Base-by-base conservation (phyloP, 2,113 vertebrate species). In the Prochilodus magdalenae region DNA sequence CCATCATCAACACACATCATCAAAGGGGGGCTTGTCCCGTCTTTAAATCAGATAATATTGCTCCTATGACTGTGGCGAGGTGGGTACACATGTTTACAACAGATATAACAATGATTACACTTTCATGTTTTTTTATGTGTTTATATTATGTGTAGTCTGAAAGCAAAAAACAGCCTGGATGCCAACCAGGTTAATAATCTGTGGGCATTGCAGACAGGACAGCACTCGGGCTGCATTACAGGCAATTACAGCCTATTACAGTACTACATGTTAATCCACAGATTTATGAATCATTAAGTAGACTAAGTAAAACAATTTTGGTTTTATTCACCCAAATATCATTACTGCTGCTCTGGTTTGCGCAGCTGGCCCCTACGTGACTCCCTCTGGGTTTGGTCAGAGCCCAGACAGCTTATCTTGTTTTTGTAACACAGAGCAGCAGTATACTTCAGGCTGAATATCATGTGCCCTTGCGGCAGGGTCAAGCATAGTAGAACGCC, bases 401-500 rank as follows among this genome's bases (percentile, higher is more conserved):
- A 75, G 57, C 29, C 62, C n/a, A n/a, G n/a, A 63, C 16, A 44
- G 15, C 16, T 24, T 26, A 57, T 18, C 1, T 80, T 26, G 26
- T 65, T 65, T 27, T 65, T 73, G 79, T 44, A 77, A 73, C 47
- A 22, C 63, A n/a, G 47, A 24, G 27, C 53, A 0, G 36, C 22
- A 18, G 75, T 14, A 22, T 78, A 73, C 72, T 66, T 78, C 71
- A 29, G 59, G 75, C 33, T 1, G 6, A 11, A 22, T 60, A 33
- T 55, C 66, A 81, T 67, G 85, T 33, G 53, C 4, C 33, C 62
- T 40, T 67, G 71, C 71, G 44, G 53, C 77, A 51, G 12, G 76
- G 72, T 63, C 49, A 75, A 47, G 49, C 53, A 79, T 67, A 14
- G 81, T 84, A 83, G 33, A 66, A 80, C 70, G 74, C 30, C 78